These are phyloP conservation scores for Ramphastos sulfuratus DNA, from an alignment of 2,113 vertebrate species.

Conservation along the genomic window DNA sequence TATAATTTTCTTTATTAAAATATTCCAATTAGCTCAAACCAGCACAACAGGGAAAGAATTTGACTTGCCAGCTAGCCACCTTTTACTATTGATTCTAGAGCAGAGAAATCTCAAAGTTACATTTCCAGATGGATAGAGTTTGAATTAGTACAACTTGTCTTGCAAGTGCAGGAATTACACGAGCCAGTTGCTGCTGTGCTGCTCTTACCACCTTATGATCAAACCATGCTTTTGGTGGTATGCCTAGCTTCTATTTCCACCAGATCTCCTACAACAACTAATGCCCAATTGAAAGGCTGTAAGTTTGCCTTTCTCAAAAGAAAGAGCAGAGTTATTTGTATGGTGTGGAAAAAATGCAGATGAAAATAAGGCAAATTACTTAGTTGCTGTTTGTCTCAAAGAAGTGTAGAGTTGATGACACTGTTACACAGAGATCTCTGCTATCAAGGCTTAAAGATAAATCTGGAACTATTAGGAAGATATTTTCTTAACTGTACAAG, in stretches of 20 bases:
- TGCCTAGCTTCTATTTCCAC: background rate
- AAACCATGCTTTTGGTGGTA: fast-evolving
- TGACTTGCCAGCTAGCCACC: background rate
- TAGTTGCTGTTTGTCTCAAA: slow-evolving; percentile 13
- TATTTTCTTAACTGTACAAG: background rate
- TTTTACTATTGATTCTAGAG: background rate
- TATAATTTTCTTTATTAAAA: too few species aligned
- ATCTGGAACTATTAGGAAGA: background rate
- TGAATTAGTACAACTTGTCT: background rate
- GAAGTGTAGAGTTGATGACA: background rate
- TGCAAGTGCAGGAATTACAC: background rate
- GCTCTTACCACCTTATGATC: background rate
- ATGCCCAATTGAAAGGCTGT: fast-evolving
- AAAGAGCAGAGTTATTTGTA: background rate
- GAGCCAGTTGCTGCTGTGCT: background rate
- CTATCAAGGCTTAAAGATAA: background rate
- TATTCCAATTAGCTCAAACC: too few species aligned
- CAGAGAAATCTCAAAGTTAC: background rate
- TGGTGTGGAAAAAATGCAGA: background rate
- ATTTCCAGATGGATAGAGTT: background rate
- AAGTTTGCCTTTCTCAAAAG: background rate
- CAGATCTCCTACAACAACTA: background rate
- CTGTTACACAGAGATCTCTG: background rate
- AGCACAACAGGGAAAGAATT: too few species aligned
- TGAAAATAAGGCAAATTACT: slow-evolving; percentile 28